Base-by-base conservation (phyloP, 2,113 vertebrate genomes). In the Sceloporus tristichus region DNA sequence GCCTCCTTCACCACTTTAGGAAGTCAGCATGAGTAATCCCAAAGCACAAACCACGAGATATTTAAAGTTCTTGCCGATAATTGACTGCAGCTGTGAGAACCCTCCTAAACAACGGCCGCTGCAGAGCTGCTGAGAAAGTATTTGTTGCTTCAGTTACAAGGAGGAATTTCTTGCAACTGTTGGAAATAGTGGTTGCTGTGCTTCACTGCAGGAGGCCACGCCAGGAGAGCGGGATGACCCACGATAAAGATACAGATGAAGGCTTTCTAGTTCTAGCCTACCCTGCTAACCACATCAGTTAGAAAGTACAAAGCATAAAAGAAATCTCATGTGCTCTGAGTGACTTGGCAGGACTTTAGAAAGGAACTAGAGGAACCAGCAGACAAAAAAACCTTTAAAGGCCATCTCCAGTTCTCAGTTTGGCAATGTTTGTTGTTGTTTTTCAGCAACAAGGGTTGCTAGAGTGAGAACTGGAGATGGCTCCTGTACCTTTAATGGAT, bases 111-210 rank as follows among this genome's bases (percentile, higher is more conserved):
- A 79, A 88, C 89, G 93, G 92, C 76, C 84, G 18, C 71, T 91
- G 89, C 78, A 81, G 90, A 87, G 76, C 34, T 85, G 18, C 82
- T 87, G 75, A 1, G 34, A 94, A 95, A 85, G 66, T 0, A 14
- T 90, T 92, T 88, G 84, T 91, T 13, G 10, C 66, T 91, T 13
- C 48, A 82, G 40, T 91, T 93, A 88, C 21, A 56, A 89, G 23
- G 90, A 94, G 82, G 85, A 92, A 84, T 83, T 87, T 94, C 79
- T 29, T 91, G 93, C 87, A 92, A 89, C 82, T 78, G 82, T 82
- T 83, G 86, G 23, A 79, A 89, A 74, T 65, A 21, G 40, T 8
- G 70, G 86, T 82, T 42, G 34, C 7, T 42, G 79, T 65, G 68
- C 79, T 27, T 65, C 79, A 1, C 38, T 21, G 71, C 38, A 29